phyloP scores from a whole-genome alignment of 2,113 vertebrate genomes.

The Menura novaehollandiae region DNA sequence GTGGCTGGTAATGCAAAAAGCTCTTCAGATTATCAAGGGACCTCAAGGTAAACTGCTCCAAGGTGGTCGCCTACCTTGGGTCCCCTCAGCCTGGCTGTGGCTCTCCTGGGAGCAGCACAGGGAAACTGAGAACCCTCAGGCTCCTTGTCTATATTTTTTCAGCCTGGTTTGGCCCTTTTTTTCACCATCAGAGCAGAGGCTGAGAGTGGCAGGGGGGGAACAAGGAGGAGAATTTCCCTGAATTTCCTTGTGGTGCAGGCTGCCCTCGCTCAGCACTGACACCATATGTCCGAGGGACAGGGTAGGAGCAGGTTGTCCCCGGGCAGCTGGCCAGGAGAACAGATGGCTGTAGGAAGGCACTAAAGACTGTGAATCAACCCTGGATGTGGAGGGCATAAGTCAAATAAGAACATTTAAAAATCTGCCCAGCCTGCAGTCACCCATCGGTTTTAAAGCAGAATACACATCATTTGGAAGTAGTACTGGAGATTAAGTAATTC shows the following conservation, averaged over 20 bases:
- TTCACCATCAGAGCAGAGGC: neutral
- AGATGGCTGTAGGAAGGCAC: neutral
- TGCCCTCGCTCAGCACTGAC: neutral
- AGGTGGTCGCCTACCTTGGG: neutral
- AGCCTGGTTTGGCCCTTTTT: neutral
- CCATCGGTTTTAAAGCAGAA: neutral
- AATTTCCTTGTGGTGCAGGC: accelerated
- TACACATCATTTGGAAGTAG: neutral
- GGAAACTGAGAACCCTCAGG: too few species aligned
- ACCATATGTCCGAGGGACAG: neutral
- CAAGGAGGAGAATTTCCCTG: neutral
- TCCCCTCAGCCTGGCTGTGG: neutral
- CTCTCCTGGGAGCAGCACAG: neutral
- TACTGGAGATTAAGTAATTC: neutral
- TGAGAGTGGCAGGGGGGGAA: accelerated
- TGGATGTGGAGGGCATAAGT: conserved; percentile 34
- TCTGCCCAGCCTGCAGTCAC: neutral
- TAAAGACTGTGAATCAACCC: conserved; percentile 27
- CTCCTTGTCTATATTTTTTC: neutral
- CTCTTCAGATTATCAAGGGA: neutral
- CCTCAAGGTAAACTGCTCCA: neutral
- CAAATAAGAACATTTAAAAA: conserved; percentile 46
- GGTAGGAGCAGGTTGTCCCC: neutral
- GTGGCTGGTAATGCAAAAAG: neutral
- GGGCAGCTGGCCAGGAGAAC: conserved; percentile 14